phyloP scores from a whole-genome alignment of 2,797 vertebrate species.

The Otus scops region DNA sequence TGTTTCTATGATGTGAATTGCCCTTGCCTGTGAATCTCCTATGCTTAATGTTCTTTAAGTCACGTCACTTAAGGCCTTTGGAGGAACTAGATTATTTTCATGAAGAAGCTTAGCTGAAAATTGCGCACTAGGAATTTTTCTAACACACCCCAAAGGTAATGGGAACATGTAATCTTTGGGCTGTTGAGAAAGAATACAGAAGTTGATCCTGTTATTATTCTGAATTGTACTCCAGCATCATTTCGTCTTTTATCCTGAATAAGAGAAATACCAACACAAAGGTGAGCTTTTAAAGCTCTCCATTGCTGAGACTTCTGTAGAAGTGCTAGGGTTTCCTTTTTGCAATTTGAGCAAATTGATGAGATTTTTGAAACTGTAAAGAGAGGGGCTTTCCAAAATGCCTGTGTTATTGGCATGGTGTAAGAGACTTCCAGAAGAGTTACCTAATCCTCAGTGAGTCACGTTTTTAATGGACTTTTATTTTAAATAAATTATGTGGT shows the following conservation, averaged over 20 bases:
- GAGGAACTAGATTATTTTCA: neutral
- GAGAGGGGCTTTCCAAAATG: neutral
- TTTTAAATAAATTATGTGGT: neutral
- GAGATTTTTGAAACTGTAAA: neutral
- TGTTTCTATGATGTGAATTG: neutral
- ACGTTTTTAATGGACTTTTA: neutral
- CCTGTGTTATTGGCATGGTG: neutral
- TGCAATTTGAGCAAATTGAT: neutral
- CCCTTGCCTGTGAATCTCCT: neutral
- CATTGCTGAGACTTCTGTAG: neutral
- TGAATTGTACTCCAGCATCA: neutral
- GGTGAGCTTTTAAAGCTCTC: neutral
- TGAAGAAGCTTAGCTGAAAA: slow-evolving; percentile 6
- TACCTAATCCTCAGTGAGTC: neutral
- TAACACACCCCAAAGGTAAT: neutral
- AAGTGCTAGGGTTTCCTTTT: neutral
- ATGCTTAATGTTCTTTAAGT: neutral
- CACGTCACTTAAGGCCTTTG: neutral
- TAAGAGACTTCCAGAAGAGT: neutral
- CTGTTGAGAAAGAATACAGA: neutral
- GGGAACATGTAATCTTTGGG: neutral
- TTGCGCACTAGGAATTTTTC: neutral
- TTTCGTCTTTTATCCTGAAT: neutral
- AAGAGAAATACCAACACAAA: neutral
- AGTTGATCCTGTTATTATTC: slow-evolving; percentile 11